A percentile compares a stretch with the other conserved stretches of the same genome.
Conservation (phyloP, 2,113 vertebrate genomes). For the Tringa solitaria region DNA sequence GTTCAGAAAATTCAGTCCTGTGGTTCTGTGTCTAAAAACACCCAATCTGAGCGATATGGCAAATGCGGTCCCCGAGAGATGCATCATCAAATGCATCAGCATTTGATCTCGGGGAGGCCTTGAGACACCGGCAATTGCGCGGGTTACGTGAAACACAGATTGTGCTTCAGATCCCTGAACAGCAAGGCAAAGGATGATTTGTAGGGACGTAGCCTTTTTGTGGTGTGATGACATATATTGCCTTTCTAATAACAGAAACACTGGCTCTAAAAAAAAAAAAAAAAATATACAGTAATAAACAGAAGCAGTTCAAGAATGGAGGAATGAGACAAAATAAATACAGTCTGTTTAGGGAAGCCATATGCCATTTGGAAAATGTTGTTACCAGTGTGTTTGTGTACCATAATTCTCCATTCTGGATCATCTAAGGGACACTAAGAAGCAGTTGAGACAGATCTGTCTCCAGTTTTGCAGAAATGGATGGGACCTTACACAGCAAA, state of each 20-base stretch:
- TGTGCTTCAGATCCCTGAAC: neutral
- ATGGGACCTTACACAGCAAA: neutral
- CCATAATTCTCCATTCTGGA: neutral
- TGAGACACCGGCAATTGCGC: neutral
- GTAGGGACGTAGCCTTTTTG: neutral
- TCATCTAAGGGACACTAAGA: neutral
- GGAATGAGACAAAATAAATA: neutral
- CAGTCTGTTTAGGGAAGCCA: neutral
- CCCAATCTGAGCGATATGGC: neutral
- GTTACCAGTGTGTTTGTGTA: neutral
- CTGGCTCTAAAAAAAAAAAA: neutral
- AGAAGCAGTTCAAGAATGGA: neutral
- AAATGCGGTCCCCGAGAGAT: neutral
- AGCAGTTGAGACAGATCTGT: neutral
- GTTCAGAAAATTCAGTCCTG: conserved; percentile 15
- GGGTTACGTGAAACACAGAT: neutral
- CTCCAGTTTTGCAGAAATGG: neutral
- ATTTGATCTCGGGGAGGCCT: neutral
- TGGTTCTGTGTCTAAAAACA: neutral
- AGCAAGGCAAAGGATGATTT: neutral
- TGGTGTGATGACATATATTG: neutral
- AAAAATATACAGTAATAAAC: neutral
- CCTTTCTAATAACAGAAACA: neutral
- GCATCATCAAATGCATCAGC: neutral
- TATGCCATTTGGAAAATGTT: neutral